A percentile compares a stretch with the other conserved stretches of the same genome.
phyloP scores from a whole-genome alignment of 2,888 invertebrate genomes.

The Poecilus cupreus region DNA sequence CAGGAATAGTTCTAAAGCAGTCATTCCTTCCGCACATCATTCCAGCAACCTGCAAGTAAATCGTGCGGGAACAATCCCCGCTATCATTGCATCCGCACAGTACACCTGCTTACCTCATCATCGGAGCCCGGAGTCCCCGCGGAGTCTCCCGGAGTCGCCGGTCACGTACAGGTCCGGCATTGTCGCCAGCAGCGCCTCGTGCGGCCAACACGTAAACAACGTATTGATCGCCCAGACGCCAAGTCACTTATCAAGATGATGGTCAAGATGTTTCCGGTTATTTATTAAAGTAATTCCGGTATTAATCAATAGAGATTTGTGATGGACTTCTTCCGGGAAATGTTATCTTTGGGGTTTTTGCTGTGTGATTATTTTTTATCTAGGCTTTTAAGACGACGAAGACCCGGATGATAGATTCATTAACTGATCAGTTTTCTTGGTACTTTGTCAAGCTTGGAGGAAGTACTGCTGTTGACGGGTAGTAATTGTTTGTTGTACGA shows the following conservation, averaged over 20 bases:
- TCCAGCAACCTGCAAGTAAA: too few relatives aligned
- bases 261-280: constrained; percentile 57
- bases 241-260: constrained; percentile 49
- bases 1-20: too few relatives aligned
- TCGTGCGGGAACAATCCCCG: too few relatives aligned
- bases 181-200: constrained; percentile 14
- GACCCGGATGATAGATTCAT: too few relatives aligned
- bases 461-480: too few relatives aligned
- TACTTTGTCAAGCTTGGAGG: too few relatives aligned
- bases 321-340: not conserved
- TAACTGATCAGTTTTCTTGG: too few relatives aligned
- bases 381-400: too few relatives aligned
- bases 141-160: not conserved
- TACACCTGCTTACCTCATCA: not conserved
- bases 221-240: constrained; percentile 39
- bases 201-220: constrained; percentile 41
- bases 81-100: too few relatives aligned
- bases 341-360: not conserved
- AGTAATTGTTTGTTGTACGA: too few relatives aligned
- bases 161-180: constrained; percentile 20
- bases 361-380: too few relatives aligned
- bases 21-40: too few relatives aligned
- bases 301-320: constrained; percentile 58
- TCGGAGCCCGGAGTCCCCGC: not conserved
- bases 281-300: constrained; percentile 58